Evolutionary conservation across 1,140 invertebrate species (phyloP), one percentile per base, ranked within the genome.

Genomic region (Eciton burchellii): DNA sequence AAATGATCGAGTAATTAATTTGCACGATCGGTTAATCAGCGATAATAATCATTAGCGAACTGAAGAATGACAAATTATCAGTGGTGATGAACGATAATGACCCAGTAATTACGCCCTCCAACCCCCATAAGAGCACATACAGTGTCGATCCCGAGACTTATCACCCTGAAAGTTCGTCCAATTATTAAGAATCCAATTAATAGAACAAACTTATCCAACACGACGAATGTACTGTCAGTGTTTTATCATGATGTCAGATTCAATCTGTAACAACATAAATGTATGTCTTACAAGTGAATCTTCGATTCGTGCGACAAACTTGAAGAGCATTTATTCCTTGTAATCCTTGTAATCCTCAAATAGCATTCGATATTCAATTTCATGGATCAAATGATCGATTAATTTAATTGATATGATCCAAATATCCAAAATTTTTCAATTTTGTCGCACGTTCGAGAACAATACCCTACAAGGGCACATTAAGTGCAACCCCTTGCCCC

Each of bases 271-370:
- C 54, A 41, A n/a, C 77, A 81, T 54, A 72, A n/a, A 65, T 41
- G 66, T 72, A 41, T 81, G 66, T 60, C 66, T 72, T 41, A 14
- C 35, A 2, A 35, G n/a, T n/a, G n/a, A n/a, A n/a, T n/a, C n/a
- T n/a, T 57, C 9, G 12, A 56, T 24, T n/a, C 3, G 52, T 70
- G 63, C 63, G 68, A 57, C 26, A 8, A 72, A 81, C 9, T 71
- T 71, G 66, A 72, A 60, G 66, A 41, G 21, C 8, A 14, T 0
- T 1, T 35, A 6, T 35, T 3, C 2, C 35, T 6, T 35, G 6
- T 35, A 6, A 47, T 12, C 60, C 29, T 19, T 47, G 43, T 62
- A n/a, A n/a, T n/a, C n/a, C n/a, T 62, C 8, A 5, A 59, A 19
- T 1, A 19, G 29, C 16, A 26, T 43, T 26, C 16, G 16, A 12